Evolutionary conservation across 2,888 invertebrate genomes (phyloP).

Genomic region (Amblyjoppa proteus): DNA sequence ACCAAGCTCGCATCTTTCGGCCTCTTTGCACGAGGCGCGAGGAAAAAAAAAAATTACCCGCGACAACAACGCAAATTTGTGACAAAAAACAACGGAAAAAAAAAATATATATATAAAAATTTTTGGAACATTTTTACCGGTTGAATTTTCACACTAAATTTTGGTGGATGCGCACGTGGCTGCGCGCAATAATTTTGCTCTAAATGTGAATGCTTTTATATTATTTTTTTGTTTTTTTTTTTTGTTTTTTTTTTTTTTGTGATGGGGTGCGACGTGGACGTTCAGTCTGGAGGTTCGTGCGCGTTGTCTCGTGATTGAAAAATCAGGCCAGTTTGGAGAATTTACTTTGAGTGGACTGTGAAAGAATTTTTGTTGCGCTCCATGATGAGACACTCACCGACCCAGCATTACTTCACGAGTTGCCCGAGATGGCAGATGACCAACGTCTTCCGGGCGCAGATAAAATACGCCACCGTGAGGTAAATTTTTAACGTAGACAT

Average conservation of each 20-base stretch:
- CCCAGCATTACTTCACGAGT: conserved; percentile 79
- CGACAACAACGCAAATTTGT: conserved; percentile 25
- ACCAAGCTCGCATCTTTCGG: conserved; percentile 65
- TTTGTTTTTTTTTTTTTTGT: conserved; percentile 4
- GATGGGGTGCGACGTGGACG: conserved; percentile 74
- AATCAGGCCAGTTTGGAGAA: neutral
- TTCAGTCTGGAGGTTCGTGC: conserved; percentile 37
- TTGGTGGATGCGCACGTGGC: neutral
- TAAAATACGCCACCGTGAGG: conserved; percentile 81
- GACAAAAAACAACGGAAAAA: conserved; percentile 4
- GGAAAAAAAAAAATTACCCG: neutral
- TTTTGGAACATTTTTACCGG: neutral
- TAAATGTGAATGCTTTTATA: neutral
- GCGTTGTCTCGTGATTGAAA: neutral
- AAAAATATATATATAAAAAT: neutral
- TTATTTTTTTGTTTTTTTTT: neutral
- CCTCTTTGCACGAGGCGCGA: conserved; percentile 53
- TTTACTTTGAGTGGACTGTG: conserved; percentile 3
- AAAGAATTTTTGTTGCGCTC: conserved; percentile 11
- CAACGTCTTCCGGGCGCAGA: conserved; percentile 80
- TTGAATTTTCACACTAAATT: neutral
- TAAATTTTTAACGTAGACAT: conserved; percentile 69
- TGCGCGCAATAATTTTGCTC: neutral
- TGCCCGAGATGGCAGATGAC: conserved; percentile 83
- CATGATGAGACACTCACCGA: conserved; percentile 75